These are phyloP conservation scores for Xenentodon cancila DNA, from an alignment of 2,797 vertebrate species.

Conservation along the genomic window DNA sequence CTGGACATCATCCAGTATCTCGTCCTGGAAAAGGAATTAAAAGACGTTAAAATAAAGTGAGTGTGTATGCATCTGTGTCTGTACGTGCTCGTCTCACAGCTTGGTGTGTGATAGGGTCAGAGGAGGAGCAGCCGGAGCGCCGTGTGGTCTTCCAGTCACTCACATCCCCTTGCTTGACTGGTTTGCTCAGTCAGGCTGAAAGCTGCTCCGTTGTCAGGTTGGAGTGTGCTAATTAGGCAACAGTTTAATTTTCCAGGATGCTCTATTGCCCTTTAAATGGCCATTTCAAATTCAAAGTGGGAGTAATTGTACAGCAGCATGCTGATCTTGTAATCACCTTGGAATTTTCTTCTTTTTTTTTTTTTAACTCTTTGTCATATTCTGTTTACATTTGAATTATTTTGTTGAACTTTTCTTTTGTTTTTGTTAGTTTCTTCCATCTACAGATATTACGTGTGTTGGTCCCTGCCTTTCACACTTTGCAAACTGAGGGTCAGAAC, in stretches of 20 bases:
- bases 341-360: constrained; percentile 73
- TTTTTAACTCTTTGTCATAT: constrained; percentile 65
- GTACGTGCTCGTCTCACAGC: constrained; percentile 60
- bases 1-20: not conserved
- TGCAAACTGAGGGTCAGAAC: no score
- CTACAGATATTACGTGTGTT: constrained; percentile 59
- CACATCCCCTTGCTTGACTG: constrained; percentile 91
- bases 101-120: constrained; percentile 66
- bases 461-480: no score
- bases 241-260: constrained; percentile 96
- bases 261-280: constrained; percentile 96
- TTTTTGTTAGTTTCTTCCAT: constrained; percentile 35
- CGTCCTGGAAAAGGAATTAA: not conserved
- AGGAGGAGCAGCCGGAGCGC: constrained; percentile 69
- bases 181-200: constrained; percentile 94
- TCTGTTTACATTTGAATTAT: constrained; percentile 67
- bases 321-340: constrained; percentile 93
- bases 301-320: constrained; percentile 93
- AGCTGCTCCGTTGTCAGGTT: constrained; percentile 92
- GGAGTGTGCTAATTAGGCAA: constrained; percentile 96
- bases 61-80: constrained; percentile 14
- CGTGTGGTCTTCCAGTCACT: constrained; percentile 85
- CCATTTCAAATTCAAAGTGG: constrained; percentile 98
- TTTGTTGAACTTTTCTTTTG: constrained; percentile 70
- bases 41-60: constrained; percentile 3